Conservation (phyloP, 2,797 vertebrate species). For the Acrossocheilus wenchowensis region DNA sequence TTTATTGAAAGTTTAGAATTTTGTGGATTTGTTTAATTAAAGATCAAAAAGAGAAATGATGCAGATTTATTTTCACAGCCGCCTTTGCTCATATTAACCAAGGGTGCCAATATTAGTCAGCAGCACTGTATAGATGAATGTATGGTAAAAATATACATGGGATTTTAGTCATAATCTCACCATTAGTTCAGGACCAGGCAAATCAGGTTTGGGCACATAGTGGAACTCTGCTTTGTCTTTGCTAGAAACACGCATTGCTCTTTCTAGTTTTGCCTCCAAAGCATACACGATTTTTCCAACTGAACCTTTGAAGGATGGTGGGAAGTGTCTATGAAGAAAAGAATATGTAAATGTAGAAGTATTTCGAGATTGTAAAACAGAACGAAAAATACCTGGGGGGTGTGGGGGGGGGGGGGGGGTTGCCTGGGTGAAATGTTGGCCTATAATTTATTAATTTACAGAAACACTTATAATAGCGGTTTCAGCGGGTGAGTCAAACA, state of each 20-base stretch:
- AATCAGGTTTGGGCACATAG: constrained; percentile 62
- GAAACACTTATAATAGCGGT: no score
- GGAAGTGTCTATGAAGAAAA: constrained; percentile 64
- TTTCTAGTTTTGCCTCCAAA: constrained; percentile 70
- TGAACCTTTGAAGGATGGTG: constrained; percentile 67
- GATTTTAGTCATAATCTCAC: constrained; percentile 23
- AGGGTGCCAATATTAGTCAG: no score
- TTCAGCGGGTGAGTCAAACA: neutral
- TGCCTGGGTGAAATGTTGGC: no score
- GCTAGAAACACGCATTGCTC: constrained; percentile 70
- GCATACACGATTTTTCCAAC: constrained; percentile 72
- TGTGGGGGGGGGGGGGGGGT: no score
- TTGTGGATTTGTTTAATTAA: no score
- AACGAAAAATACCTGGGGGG: neutral
- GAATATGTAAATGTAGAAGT: neutral
- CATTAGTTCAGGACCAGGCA: constrained; percentile 49
- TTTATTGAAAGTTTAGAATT: no score
- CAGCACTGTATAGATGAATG: neutral
- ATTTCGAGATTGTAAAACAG: neutral
- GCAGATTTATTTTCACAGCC: no score
- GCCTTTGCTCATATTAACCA: no score
- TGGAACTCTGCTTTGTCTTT: constrained; percentile 67
- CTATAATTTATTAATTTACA: neutral
- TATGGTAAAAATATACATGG: neutral
- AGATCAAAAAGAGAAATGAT: no score